These are phyloP conservation scores for Nannospalax galili DNA, from an alignment of 2,113 vertebrate genomes.

Conservation along the genomic window DNA sequence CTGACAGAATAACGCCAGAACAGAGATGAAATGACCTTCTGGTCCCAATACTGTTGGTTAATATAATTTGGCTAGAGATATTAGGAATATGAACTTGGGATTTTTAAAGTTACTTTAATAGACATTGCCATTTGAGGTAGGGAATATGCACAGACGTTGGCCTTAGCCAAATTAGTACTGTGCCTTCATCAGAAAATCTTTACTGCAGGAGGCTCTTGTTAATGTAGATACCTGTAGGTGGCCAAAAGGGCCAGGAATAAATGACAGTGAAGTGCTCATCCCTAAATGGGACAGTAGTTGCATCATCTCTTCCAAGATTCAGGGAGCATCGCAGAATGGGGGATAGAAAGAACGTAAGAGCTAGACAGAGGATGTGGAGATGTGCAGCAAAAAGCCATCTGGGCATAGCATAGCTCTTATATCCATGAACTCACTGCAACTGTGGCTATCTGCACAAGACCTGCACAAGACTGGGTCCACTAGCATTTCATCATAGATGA, in stretches of 20 bases:
- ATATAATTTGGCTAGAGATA: neutral
- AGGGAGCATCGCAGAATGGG: neutral
- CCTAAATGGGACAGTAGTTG: no score
- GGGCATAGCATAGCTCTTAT: neutral
- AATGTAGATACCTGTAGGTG: neutral
- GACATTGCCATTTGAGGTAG: neutral
- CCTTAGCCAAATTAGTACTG: neutral
- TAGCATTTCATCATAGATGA: no score
- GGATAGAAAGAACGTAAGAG: neutral
- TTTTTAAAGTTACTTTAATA: neutral
- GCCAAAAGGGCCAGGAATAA: neutral
- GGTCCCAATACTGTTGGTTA: neutral
- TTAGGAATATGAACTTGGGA: neutral
- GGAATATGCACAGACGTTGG: neutral
- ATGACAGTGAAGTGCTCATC: accelerated
- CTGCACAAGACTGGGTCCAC: neutral
- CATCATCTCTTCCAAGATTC: neutral
- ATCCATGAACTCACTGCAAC: neutral
- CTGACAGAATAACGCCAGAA: neutral
- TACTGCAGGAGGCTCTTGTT: neutral
- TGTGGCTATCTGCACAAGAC: neutral
- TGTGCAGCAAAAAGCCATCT: no score
- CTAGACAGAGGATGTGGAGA: no score
- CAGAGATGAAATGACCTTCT: neutral
- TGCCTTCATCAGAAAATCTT: neutral